phyloP scores from a whole-genome alignment of 2,113 vertebrate species.

The Eonycteris spelaea region DNA sequence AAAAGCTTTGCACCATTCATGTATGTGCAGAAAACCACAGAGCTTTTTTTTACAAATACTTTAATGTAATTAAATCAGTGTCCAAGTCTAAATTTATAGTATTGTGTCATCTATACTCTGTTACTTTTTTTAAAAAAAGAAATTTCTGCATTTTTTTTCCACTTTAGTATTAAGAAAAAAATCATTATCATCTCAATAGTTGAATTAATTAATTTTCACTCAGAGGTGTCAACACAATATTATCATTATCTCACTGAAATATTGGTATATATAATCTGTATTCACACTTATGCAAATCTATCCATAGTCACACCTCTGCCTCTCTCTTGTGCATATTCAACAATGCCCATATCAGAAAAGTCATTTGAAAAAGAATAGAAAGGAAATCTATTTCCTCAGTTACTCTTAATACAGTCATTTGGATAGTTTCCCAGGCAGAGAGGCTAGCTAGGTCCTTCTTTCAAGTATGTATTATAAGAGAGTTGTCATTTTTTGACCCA shows the following conservation, averaged over 20 bases:
- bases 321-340: slow-evolving; percentile 58
- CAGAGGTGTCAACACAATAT: slow-evolving; percentile 54
- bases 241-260: slow-evolving; percentile 64
- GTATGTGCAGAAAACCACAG: neutral
- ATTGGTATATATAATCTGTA: slow-evolving; percentile 6
- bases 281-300: slow-evolving; percentile 70
- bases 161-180: slow-evolving; percentile 55
- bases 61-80: neutral
- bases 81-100: neutral
- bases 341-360: slow-evolving; percentile 56
- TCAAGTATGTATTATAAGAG: neutral
- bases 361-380: slow-evolving; percentile 68
- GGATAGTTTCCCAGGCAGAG: neutral
- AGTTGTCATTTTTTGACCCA: neutral
- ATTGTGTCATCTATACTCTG: neutral
- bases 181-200: slow-evolving; percentile 71
- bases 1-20: neutral
- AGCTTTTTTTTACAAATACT: neutral
- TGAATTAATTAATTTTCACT: slow-evolving; percentile 70
- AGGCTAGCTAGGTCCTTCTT: neutral
- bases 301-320: neutral
- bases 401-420: too few relatives aligned
- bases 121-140: neutral
- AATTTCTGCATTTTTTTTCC: neutral
- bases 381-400: slow-evolving; percentile 37